Percentiles rank a stretch among this genome's conserved stretches.
These are phyloP conservation scores for Operophtera brumata DNA, from an alignment of 2,888 invertebrate genomes.

Conservation along the genomic window DNA sequence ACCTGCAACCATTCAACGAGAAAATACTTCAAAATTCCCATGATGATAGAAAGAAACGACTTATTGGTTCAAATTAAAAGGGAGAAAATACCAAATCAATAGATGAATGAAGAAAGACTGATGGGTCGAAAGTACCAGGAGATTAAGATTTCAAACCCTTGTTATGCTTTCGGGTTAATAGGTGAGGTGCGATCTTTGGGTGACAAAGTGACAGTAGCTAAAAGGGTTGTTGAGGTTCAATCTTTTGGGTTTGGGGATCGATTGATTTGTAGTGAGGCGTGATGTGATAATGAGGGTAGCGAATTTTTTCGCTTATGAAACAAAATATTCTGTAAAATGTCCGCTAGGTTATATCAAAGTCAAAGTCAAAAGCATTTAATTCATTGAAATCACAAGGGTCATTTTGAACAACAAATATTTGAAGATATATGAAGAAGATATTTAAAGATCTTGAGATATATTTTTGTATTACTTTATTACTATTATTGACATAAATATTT, in stretches of 20 bases:
- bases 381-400: too few relatives aligned
- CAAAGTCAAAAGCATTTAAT: too few relatives aligned
- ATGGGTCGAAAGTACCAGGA: conserved; percentile 1
- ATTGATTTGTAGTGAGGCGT: conserved; percentile 7
- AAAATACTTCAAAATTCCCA: conserved; percentile 71
- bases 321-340: too few relatives aligned
- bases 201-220: conserved; percentile 14
- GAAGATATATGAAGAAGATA: too few relatives aligned
- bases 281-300: conserved; percentile 6
- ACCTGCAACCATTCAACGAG: conserved; percentile 54
- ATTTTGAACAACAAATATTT: too few relatives aligned
- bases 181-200: conserved; percentile 19
- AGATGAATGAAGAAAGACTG: conserved; percentile 6
- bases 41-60: conserved; percentile 28
- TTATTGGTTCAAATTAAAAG: conserved; percentile 4
- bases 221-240: conserved; percentile 12
- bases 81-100: conserved; percentile 10
- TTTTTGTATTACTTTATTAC: too few relatives aligned
- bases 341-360: too few relatives aligned
- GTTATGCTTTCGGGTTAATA: conserved; percentile 9
- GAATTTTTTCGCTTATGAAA: neutral
- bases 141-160: conserved; percentile 19
- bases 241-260: conserved; percentile 5
- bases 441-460: too few relatives aligned
- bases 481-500: too few relatives aligned